These are phyloP conservation scores for Pemphredon lugubris DNA, from an alignment of 2,888 invertebrate genomes.

Conservation along the genomic window DNA sequence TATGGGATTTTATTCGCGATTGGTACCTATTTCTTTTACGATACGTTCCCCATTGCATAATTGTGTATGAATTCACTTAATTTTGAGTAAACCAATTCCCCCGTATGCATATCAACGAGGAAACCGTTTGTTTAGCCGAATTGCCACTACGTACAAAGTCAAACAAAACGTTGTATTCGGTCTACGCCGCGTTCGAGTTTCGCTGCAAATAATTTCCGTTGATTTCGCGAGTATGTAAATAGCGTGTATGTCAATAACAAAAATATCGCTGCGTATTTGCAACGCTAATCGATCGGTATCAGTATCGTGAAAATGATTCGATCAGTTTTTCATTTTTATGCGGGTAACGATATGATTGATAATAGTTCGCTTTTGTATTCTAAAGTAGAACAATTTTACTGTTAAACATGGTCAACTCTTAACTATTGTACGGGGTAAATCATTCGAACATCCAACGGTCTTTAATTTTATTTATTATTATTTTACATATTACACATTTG, in stretches of 20 bases:
- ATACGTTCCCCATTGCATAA: background rate
- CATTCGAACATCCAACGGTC: too few species aligned
- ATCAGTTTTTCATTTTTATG: too few species aligned
- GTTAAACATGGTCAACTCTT: too few species aligned
- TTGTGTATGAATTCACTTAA: conserved; percentile 18
- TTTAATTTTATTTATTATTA: too few species aligned
- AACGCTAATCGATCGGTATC: conserved; percentile 11
- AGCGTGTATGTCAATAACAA: conserved; percentile 32
- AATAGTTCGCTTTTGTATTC: too few species aligned
- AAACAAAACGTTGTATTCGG: conserved; percentile 32
- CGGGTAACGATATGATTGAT: too few species aligned
- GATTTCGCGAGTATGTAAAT: conserved; percentile 29
- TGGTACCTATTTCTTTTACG: background rate
- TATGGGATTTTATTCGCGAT: too few species aligned
- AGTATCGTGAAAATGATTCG: conserved; percentile 4
- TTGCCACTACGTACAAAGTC: conserved; percentile 23
- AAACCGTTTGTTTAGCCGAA: conserved; percentile 37
- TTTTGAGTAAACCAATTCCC: conserved; percentile 29
- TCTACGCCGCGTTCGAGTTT: conserved; percentile 1
- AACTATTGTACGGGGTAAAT: too few species aligned
- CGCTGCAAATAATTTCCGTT: conserved; percentile 33
- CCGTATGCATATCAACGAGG: conserved; percentile 32
- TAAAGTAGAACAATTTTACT: too few species aligned
- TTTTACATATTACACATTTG: too few species aligned
- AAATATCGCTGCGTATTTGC: conserved; percentile 29